Evolutionary conservation across 2,797 vertebrate species (phyloP).

Genomic region (Pseudotriccus pelzelni): DNA sequence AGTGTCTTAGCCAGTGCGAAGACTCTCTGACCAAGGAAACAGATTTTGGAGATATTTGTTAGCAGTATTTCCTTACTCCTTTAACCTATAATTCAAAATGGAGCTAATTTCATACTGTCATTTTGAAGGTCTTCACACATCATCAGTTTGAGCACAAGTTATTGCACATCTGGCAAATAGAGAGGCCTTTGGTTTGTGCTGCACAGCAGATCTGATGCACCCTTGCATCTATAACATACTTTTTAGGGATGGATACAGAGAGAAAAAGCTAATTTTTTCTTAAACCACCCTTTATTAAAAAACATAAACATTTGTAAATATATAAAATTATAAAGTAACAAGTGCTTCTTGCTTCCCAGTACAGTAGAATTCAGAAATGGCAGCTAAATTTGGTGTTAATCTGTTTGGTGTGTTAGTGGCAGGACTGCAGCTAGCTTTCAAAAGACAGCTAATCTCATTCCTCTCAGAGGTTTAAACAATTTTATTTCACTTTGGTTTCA

Average conservation of each 20-base stretch:
- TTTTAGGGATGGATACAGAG: not conserved
- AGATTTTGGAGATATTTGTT: not conserved
- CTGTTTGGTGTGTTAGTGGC: not conserved
- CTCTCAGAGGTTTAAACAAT: not conserved
- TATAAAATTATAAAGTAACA: slow-evolving; percentile 36
- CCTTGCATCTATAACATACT: not conserved
- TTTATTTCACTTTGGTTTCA: not conserved
- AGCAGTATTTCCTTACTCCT: not conserved
- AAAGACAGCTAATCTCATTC: not conserved
- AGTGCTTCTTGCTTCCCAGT: not conserved
- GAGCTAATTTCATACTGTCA: not conserved
- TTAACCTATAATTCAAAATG: not conserved
- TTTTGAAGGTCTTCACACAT: not conserved
- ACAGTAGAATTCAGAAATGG: not conserved
- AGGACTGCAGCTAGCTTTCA: not conserved
- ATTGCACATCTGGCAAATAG: not conserved
- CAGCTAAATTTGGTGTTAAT: not conserved
- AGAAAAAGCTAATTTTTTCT: not conserved
- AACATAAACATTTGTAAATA: slow-evolving; percentile 13
- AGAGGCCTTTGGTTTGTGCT: not conserved
- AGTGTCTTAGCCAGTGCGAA: not conserved
- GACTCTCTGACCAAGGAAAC: not conserved
- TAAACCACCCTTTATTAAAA: slow-evolving; percentile 12
- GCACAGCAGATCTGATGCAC: not conserved
- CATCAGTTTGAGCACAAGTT: not conserved